Evolutionary conservation across 2,797 vertebrate species (phyloP).

Genomic region (Xiphophorus birchmanni): DNA sequence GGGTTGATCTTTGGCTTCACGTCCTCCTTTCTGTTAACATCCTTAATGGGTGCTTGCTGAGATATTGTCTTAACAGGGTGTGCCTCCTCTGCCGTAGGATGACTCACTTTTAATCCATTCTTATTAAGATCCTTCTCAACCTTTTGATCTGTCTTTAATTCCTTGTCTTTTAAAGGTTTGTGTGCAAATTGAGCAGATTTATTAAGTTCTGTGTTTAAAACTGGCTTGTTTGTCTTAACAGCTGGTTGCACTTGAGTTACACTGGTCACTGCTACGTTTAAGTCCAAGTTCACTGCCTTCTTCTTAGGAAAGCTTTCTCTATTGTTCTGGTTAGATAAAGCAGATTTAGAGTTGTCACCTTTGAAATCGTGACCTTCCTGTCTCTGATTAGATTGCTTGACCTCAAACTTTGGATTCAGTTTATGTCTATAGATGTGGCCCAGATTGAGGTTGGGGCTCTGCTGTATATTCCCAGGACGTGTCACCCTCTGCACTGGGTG

Average conservation of each 20-base stretch:
- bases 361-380: not conserved
- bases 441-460: constrained; percentile 23
- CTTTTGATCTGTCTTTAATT: constrained; percentile 18
- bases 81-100: not conserved
- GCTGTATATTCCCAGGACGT: constrained; percentile 18
- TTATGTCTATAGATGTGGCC: constrained; percentile 64
- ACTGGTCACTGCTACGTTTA: constrained; percentile 17
- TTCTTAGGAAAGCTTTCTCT: constrained; percentile 29
- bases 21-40: constrained; percentile 24
- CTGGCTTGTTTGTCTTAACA: constrained; percentile 38
- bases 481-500: constrained; percentile 62
- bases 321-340: constrained; percentile 8
- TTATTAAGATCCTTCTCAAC: constrained; percentile 3
- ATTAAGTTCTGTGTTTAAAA: constrained; percentile 23
- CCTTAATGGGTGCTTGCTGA: constrained; percentile 24
- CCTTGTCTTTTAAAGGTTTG: not conserved
- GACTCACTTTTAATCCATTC: constrained; percentile 12
- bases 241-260: constrained; percentile 38
- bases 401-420: constrained; percentile 10
- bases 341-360: not conserved
- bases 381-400: not conserved
- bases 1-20: constrained; percentile 13
- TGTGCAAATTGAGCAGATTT: constrained; percentile 3
- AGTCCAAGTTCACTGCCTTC: constrained; percentile 43
- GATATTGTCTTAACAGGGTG: constrained; percentile 29